Evolutionary conservation across 1,140 invertebrate genomes (phyloP), one percentile per base, ranked within the genome.

Genomic region (Drosophila leontia): DNA sequence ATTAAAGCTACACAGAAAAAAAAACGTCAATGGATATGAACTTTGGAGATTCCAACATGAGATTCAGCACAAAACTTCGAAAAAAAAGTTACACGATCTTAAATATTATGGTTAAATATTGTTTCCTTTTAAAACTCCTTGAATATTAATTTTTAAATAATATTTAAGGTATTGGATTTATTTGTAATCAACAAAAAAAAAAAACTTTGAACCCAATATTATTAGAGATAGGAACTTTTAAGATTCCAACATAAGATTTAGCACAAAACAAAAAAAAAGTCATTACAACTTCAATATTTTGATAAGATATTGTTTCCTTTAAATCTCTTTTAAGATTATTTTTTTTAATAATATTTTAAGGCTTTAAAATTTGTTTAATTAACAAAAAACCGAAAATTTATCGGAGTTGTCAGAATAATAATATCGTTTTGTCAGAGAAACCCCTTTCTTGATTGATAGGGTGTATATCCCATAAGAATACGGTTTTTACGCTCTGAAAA

Each of bases 1-100:
- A 55, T 68, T 70, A 39, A 70, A 29, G 32, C 0, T 29, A 48
- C 58, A 47, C 58, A 29, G 48, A 15, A 41, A 63, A 37, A 42
- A 42, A 58, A 8, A 26, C 13, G 12, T 3, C 11, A 23, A 19
- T 47, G 17, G 42, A 23, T 12, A 23, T 2, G 7, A 6, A 47
- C 17, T 12, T 19, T 45, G 13, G 12, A 47, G 12, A 47, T 3
- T 0, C 5, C 12, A 47, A 13, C 9, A 17, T 44, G 2, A n/a
- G 2, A n/a, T 34, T 8, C 8, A 9, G 32, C 8, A 17, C 39
- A 42, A 42, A 3, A 8, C 53, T 44, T 26, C 15, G 11, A 44
- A 19, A 26, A 59, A 44, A 56, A 42, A 26, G 3, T 2, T 11
- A 32, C 11, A 29, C 3, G 1, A 26, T 26, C 12, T 8, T 35